A percentile compares a stretch with the other conserved stretches of the same genome.
Conservation (phyloP, 2,113 vertebrate genomes). For the Nothocercus julius region DNA sequence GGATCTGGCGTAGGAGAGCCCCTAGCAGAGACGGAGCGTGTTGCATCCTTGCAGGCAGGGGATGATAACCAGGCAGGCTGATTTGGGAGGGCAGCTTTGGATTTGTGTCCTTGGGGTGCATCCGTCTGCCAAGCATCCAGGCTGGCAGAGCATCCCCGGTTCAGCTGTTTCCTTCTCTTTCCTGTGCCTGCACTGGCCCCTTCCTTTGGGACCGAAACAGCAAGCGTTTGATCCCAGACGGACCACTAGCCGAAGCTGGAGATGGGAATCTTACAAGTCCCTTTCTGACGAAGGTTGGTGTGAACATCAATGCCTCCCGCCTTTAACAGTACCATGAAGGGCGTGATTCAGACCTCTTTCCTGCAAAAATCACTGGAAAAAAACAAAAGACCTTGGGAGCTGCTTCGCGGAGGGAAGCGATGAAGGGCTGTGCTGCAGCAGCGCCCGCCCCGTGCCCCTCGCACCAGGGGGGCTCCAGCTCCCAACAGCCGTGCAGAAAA, state of each 20-base stretch:
- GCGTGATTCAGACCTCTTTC: background rate
- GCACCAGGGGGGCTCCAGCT: background rate
- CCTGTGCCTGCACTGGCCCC: constrained; percentile 28
- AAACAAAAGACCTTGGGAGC: background rate
- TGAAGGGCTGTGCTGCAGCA: background rate
- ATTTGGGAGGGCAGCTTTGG: background rate
- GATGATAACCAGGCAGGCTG: background rate
- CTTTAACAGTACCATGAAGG: background rate
- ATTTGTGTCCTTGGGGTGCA: background rate
- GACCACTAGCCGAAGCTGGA: background rate
- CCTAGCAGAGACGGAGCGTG: accelerated
- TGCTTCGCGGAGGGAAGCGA: background rate
- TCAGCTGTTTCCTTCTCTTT: constrained; percentile 37
- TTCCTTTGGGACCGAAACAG: constrained; percentile 24
- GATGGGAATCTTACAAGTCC: background rate
- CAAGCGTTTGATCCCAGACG: background rate
- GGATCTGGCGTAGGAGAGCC: accelerated
- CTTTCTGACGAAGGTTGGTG: background rate
- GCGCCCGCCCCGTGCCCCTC: background rate
- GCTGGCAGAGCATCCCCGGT: background rate
- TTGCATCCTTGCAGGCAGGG: background rate
- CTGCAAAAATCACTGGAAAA: background rate
- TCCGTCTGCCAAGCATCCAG: accelerated
- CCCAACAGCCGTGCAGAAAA: constrained; percentile 37
- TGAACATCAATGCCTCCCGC: background rate